Base-by-base conservation (phyloP, 92 coral and sea anemone species). In the Metridium senile region DNA sequence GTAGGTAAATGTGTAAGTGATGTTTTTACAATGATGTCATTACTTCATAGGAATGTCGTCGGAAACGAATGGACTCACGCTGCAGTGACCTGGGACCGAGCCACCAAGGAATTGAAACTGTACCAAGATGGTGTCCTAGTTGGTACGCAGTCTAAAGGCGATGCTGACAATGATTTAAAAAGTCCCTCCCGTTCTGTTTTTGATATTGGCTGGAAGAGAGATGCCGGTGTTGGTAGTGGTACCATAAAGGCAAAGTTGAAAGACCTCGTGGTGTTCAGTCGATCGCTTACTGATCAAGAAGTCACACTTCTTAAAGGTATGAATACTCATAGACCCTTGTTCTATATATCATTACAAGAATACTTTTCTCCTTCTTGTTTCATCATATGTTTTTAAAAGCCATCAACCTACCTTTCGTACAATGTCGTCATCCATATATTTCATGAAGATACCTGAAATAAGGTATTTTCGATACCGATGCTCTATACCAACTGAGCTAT, bases 81-180 rank as follows among this genome's bases (percentile, higher is more conserved):
- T 8, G 73, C 52, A 26, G 73, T 7, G 27, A 30, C 52, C 53
- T 33, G 73, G 73, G 28, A 68, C 58, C 46, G 53, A 39, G 56
- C 46, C 26, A 16, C 54, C 73, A 68, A 34, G 28, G 23, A 33
- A 33, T 26, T 49, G 0, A 33, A 23, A 0, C 13, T 68, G 0
- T 68, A 68, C 25, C 73, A 34, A 68, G 73, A 68, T 68, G 73
- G 73, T 2, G 27, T 33, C 46, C 10, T 33, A 23, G 0, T 68
- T 9, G 11, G 6, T 17, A 13, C 29, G 52, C 3, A 11, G 26
- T 1, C 58, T 8, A 20, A 0, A 29, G 33, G 22, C 73, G 52
- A 33, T 10, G n/a, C 29, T 11, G 73, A 68, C 0, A 11, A 31
- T 7, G 54, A 68, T 34, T 34, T 68, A 0, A 0, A 25, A n/a